Conservation (phyloP, 2,113 vertebrate genomes). For the Psammodynastes pulverulentus region DNA sequence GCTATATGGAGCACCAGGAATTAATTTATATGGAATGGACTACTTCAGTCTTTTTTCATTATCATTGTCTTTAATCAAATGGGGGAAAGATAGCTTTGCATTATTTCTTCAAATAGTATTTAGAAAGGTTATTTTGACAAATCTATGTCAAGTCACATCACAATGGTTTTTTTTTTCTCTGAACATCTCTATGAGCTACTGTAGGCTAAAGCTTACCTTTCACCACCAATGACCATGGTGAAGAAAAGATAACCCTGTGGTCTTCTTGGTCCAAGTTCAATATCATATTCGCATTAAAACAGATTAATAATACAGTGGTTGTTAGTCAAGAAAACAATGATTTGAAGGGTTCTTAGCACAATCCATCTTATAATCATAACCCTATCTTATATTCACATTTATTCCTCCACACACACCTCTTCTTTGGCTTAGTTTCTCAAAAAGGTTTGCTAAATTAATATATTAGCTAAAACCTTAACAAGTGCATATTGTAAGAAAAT, state of each 20-base stretch:
- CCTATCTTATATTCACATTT: neutral
- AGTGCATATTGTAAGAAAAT: neutral
- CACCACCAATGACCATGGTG: neutral
- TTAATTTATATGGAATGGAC: neutral
- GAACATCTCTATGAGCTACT: neutral
- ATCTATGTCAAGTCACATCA: neutral
- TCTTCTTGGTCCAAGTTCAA: neutral
- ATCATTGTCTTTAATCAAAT: neutral
- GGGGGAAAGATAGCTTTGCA: neutral
- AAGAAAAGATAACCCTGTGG: neutral
- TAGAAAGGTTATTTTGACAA: neutral
- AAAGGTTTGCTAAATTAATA: neutral
- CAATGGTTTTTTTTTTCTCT: neutral
- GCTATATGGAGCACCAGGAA: neutral
- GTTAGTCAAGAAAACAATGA: neutral
- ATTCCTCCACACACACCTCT: neutral
- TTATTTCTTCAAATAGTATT: neutral
- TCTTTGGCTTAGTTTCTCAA: neutral
- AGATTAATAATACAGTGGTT: neutral
- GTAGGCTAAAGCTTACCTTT: neutral
- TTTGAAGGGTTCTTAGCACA: neutral
- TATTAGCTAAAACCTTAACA: neutral
- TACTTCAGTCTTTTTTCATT: neutral
- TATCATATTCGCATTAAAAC: neutral
- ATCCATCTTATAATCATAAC: conserved; percentile 1